Conservation (phyloP, 2,113 vertebrate genomes). For the Halichoeres trimaculatus region DNA sequence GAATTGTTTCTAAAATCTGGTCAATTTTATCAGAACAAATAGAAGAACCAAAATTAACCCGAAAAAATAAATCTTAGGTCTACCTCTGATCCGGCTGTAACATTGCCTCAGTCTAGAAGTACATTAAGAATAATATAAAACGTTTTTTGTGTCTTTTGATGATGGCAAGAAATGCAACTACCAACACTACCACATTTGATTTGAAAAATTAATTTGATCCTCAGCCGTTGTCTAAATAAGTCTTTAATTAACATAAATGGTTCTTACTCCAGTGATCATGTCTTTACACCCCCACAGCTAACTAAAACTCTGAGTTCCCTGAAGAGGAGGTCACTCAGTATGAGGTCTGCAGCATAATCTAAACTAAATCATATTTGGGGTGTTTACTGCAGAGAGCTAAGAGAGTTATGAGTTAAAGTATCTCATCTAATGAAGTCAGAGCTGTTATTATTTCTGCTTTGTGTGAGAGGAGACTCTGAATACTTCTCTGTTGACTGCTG, state of each 20-base stretch:
- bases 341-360: not conserved
- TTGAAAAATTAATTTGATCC: not conserved
- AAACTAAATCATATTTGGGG: not conserved
- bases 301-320: not conserved
- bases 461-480: constrained; percentile 4
- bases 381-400: not conserved
- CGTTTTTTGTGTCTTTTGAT: too few species aligned
- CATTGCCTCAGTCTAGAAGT: too few species aligned
- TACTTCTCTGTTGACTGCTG: constrained; percentile 4
- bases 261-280: not conserved
- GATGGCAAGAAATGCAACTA: too few species aligned
- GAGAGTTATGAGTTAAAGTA: not conserved
- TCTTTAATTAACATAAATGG: too few species aligned
- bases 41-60: too few species aligned
- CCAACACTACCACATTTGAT: too few species aligned
- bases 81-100: too few species aligned
- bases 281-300: not conserved
- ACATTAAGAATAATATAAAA: too few species aligned
- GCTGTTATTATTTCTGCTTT: constrained; percentile 10
- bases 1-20: too few species aligned
- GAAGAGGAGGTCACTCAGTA: not conserved
- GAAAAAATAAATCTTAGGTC: too few species aligned
- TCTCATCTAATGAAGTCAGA: not conserved
- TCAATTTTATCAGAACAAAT: too few species aligned
- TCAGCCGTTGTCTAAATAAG: not conserved